Conservation (phyloP, 64 coral and sea anemone species). For the Dendronephthya gigantea region DNA sequence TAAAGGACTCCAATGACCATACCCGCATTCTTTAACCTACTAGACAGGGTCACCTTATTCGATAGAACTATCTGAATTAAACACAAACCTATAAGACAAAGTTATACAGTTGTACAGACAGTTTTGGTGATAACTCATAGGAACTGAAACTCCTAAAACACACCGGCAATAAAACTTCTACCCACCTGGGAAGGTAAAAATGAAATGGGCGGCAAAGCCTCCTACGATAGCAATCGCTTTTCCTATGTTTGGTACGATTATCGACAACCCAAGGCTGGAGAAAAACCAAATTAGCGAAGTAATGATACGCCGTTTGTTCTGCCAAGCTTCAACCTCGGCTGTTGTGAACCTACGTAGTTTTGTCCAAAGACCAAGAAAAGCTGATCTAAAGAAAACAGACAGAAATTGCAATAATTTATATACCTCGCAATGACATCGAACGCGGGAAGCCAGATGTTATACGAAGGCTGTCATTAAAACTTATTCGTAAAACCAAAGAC, state of each 20-base stretch:
- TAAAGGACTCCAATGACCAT: background rate
- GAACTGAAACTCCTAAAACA: background rate
- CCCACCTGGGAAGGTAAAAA: conserved; percentile 9
- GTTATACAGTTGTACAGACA: too few species aligned
- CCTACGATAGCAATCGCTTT: conserved; percentile 3
- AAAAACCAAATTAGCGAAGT: conserved; percentile 4
- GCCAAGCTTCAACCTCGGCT: background rate
- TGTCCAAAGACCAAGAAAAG: background rate
- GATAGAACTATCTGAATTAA: background rate
- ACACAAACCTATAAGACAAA: conserved; percentile 7
- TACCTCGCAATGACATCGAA: background rate
- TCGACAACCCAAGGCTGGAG: background rate
- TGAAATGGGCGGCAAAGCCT: conserved; percentile 3
- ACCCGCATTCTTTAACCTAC: background rate
- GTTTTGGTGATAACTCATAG: background rate
- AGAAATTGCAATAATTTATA: background rate
- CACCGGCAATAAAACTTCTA: background rate
- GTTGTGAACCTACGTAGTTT: background rate
- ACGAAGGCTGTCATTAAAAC: too few species aligned
- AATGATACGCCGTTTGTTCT: background rate
- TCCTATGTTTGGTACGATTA: conserved; percentile 1
- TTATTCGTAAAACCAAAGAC: too few species aligned
- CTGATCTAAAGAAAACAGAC: background rate
- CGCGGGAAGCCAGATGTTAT: too few species aligned
- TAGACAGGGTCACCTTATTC: background rate